Conservation (phyloP, 2,113 vertebrate genomes). For the Nerophis lumbriciformis region DNA sequence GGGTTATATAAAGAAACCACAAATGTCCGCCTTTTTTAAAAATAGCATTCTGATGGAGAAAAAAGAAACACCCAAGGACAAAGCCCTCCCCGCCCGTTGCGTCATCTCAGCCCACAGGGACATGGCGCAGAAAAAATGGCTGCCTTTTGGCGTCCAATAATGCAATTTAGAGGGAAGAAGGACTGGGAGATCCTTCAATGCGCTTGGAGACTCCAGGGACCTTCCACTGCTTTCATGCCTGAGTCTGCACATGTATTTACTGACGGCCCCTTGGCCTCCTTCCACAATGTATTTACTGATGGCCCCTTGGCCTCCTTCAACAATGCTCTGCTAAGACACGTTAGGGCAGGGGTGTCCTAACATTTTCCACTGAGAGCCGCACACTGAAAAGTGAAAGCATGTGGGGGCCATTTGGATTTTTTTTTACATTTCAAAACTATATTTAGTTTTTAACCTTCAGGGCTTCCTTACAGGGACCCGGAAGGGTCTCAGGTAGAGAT, state of each 20-base stretch:
- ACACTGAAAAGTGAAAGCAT: too few species aligned
- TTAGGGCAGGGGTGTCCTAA: conserved; percentile 30
- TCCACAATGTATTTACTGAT: conserved; percentile 54
- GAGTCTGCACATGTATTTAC: conserved; percentile 62
- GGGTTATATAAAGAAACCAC: conserved; percentile 39
- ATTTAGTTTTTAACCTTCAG: too few species aligned
- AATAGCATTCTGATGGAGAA: background rate
- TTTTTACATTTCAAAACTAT: too few species aligned
- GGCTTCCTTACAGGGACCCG: too few species aligned
- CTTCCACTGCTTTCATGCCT: conserved; percentile 36
- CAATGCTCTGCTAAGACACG: conserved; percentile 41
- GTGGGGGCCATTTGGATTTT: too few species aligned
- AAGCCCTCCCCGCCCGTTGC: conserved; percentile 18
- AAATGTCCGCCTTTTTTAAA: conserved; percentile 27
- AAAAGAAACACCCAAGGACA: conserved; percentile 34
- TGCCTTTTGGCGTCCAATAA: conserved; percentile 55
- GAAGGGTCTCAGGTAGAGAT: too few species aligned
- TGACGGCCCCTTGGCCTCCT: conserved; percentile 43
- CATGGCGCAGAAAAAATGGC: conserved; percentile 22
- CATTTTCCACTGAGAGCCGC: background rate
- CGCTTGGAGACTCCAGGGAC: conserved; percentile 38
- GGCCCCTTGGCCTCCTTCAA: conserved; percentile 28
- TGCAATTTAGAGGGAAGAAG: conserved; percentile 48
- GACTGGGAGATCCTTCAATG: conserved; percentile 29
- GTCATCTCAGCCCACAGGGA: conserved; percentile 25